Percentiles rank a stretch among this genome's conserved stretches.
These are phyloP conservation scores for Drosophila leonis DNA, from an alignment of 2,888 invertebrate genomes.

Conservation along the genomic window DNA sequence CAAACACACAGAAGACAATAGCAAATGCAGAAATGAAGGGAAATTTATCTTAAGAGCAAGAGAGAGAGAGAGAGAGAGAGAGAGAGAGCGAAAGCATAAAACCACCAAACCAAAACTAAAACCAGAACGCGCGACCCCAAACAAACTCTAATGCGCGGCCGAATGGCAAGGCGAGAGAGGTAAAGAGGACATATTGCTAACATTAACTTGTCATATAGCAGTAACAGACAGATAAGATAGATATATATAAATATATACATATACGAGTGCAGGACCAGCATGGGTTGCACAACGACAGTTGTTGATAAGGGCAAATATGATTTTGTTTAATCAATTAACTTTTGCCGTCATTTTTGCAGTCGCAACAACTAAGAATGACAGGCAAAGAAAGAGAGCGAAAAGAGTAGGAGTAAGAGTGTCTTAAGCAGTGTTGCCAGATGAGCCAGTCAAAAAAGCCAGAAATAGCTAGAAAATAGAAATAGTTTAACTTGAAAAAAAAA, in stretches of 20 bases:
- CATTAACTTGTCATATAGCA: slow-evolving; percentile 42
- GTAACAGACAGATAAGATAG: slow-evolving; percentile 48
- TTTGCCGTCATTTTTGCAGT: slow-evolving; percentile 2
- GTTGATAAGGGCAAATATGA: slow-evolving; percentile 50
- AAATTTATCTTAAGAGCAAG: slow-evolving; percentile 39
- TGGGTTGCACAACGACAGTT: slow-evolving; percentile 37
- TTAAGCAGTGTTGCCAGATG: too few relatives aligned
- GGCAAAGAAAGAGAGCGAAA: neutral
- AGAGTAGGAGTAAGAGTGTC: slow-evolving; percentile 1
- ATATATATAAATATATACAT: slow-evolving; percentile 1
- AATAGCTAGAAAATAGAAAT: too few relatives aligned
- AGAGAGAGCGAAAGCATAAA: slow-evolving; percentile 15
- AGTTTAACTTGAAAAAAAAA: too few relatives aligned
- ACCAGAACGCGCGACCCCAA: neutral
- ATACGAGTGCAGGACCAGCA: slow-evolving; percentile 31
- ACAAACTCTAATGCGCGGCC: slow-evolving; percentile 35
- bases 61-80: neutral
- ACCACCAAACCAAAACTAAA: slow-evolving; percentile 24
- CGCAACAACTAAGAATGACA: neutral
- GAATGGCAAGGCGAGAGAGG: slow-evolving; percentile 17
- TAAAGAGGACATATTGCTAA: slow-evolving; percentile 2
- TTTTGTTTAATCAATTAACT: slow-evolving; percentile 57
- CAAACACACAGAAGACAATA: slow-evolving; percentile 25
- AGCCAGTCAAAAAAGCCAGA: too few relatives aligned
- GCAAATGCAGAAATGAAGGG: slow-evolving; percentile 39